These are phyloP conservation scores for Ladona fulva DNA, from an alignment of 1,140 invertebrate genomes.

Conservation along the genomic window DNA sequence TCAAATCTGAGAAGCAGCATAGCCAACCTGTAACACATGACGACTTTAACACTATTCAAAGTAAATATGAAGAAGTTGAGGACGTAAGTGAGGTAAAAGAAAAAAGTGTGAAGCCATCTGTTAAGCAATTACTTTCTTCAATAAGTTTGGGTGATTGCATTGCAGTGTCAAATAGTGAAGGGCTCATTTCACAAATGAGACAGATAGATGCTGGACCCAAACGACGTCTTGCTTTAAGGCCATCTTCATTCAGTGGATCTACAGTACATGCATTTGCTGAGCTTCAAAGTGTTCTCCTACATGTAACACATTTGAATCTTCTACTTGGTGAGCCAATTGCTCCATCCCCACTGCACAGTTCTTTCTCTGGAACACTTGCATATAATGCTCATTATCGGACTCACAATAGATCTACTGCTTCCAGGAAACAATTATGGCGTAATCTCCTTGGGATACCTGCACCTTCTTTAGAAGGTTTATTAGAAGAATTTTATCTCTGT, in stretches of 20 bases:
- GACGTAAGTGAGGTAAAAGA: no score
- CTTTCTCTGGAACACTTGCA: neutral
- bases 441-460: neutral
- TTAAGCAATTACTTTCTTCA: no score
- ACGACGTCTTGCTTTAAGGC: neutral
- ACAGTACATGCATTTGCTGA: neutral
- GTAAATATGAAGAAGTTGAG: no score
- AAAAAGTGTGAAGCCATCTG: no score
- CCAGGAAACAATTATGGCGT: neutral
- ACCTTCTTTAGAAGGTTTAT: neutral
- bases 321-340: neutral
- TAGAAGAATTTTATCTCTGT: neutral
- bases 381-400: neutral
- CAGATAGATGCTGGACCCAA: neutral
- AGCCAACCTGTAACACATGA: no score
- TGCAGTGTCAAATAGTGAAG: neutral
- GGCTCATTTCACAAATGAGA: neutral
- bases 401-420: neutral
- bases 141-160: neutral
- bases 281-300: neutral
- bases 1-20: no score
- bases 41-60: no score
- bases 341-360: neutral
- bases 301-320: neutral
- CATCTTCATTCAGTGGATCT: neutral